Evolutionary conservation across 2,113 vertebrate genomes (phyloP), one percentile per base, ranked within the genome.

Genomic region (Tragelaphus strepsiceros): DNA sequence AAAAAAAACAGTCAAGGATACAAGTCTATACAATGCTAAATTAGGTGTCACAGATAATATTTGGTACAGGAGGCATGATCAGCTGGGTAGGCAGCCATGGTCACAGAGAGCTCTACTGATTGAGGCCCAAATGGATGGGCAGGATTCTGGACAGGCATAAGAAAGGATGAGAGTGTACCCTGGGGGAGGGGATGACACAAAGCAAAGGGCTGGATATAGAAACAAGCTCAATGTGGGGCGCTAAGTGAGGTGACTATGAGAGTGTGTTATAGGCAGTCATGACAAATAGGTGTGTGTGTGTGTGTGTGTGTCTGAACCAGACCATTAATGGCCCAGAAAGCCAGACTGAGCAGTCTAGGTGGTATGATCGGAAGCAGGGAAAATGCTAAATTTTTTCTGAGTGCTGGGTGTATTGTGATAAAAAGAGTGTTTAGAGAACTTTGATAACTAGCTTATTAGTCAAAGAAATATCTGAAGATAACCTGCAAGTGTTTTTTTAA

Each of bases 401-500:
- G 46, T 39, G 35, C 22, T 51, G 26, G 17, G n/a, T 87, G 13
- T 58, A 95, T 67, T 54, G 5, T 91, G 71, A 97, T 85, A 39
- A 90, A 87, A 95, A 85, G 61, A 64, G 17, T 89, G 6, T 90
- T 84, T 28, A 64, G 77, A 92, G 28, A 62, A 59, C 84, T 95
- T 96, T 91, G 49, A 51, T 64, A 88, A 81, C 71, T 85, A 84
- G n/a, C 51, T 88, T 93, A 53, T 58, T 91, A 67, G 71, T 89
- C 84, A 94, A 92, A 28, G 58, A 93, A 96, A 35, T 86, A 88
- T 64, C 58, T 78, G 59, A 91, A 91, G 77, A 91, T 35, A 49
- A 39, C 39, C 86, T 80, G 12, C 61, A 94, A 94, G 21, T 77
- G 67, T 83, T 96, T 94, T 53, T 53, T 94, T 58, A 62, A 61